Base-by-base conservation (phyloP, 2,797 vertebrate species). In the Enteromius mattozi region DNA sequence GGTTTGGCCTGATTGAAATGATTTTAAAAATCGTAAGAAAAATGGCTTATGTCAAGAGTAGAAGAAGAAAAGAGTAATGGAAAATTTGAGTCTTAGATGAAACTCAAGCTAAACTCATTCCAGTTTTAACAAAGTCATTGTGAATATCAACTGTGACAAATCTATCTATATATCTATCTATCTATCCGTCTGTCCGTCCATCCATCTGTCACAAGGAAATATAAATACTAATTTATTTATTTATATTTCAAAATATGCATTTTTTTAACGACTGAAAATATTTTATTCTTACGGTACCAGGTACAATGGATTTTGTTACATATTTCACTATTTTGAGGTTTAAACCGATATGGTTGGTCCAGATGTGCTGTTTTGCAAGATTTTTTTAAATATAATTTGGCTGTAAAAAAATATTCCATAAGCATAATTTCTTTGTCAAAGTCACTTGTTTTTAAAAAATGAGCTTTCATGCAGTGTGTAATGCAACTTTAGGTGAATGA, bases 41-140 rank as follows among this genome's bases (percentile, higher is more conserved):
- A 86, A 77, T 80, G 45, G 63, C 65, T 86, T 74, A 78, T 74
- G 72, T 87, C 65, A 86, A 80, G 68, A 85, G n/a, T 81, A 80
- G 47, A 83, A 82, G 69, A 66, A 85, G 82, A 47, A 79, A 83
- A 86, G 83, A 84, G 87, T 87, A 87, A 87, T 91, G 89, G 90
- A 93, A 93, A 92, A 88, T 90, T 85, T 91, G 88, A 90, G 86
- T 81, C 21, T 59, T 79, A 70, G 90, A 77, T 68, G 8, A 88
- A 82, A 68, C 75, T 87, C 74, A 40, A 35, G 69, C 88, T 87
- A 86, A 91, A 83, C 87, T 88, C 89, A 90, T 40, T 84, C 8
- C 68, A 80, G 40, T 74, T 30, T 81, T 81, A 87, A 87, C 88
- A 89, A 89, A 74, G 51, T 76, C 82, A 85, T 42, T 65, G 69